A percentile compares a stretch with the other conserved stretches of the same genome.
Conservation (phyloP, 1,140 invertebrate genomes). For the Daktulosphaira vitifoliae region DNA sequence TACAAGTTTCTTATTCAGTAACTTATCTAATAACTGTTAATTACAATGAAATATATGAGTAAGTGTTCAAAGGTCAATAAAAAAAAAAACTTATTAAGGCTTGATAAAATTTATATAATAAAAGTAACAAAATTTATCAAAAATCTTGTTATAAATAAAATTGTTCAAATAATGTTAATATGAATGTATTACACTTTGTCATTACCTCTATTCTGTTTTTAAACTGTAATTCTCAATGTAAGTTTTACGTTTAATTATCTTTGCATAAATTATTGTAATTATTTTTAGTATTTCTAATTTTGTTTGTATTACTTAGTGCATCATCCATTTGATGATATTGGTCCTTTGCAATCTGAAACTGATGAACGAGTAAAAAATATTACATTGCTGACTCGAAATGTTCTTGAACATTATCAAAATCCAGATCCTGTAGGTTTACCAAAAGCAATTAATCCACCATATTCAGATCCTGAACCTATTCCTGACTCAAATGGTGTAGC, state of each 20-base stretch:
- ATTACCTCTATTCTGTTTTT: neutral
- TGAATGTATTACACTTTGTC: constrained; percentile 1
- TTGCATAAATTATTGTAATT: neutral
- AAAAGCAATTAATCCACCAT: constrained; percentile 49
- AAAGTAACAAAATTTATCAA: no score
- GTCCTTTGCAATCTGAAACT: constrained; percentile 1
- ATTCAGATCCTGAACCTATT: constrained; percentile 69
- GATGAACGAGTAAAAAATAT: constrained; percentile 26
- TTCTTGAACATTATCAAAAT: constrained; percentile 69
- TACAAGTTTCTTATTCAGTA: neutral
- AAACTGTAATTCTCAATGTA: constrained; percentile 3
- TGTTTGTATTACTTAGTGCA: neutral
- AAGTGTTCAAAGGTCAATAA: constrained; percentile 8
- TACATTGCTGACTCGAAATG: constrained; percentile 46
- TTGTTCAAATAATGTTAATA: neutral
- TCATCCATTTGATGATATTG: constrained; percentile 24
- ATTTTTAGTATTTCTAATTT: neutral
- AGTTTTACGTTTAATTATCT: neutral
- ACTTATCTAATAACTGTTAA: constrained; percentile 8
- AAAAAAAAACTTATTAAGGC: constrained; percentile 20
- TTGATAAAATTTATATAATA: no score
- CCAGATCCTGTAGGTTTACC: constrained; percentile 68
- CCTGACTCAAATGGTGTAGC: constrained; percentile 65
- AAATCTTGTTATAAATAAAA: neutral
- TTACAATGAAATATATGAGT: neutral